Conservation (phyloP, 1,140 invertebrate species). For the Drosophila saltans region DNA sequence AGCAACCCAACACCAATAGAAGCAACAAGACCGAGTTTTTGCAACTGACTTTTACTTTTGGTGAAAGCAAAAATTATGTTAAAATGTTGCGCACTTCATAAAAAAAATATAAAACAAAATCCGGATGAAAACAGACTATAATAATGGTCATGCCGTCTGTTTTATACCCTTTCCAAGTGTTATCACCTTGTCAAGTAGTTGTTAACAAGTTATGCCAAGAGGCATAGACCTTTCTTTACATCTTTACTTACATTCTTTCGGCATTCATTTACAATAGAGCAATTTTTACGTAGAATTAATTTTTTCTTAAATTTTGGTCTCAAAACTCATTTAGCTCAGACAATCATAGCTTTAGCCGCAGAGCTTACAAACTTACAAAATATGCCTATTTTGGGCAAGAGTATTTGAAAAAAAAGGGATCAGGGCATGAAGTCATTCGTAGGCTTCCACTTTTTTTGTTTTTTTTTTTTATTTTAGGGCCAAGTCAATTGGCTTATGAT, state of each 20-base stretch:
- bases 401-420: slow-evolving; percentile 55
- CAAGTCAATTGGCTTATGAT: slow-evolving; percentile 78
- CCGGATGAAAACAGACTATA: background rate
- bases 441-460: slow-evolving; percentile 15
- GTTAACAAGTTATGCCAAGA: too few relatives aligned
- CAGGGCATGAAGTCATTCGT: slow-evolving; percentile 58
- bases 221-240: too few relatives aligned
- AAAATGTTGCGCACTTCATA: slow-evolving; percentile 70
- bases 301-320: too few relatives aligned
- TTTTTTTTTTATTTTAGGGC: slow-evolving; percentile 18
- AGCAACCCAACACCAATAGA: background rate
- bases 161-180: background rate
- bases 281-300: too few relatives aligned
- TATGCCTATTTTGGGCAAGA: background rate
- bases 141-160: background rate
- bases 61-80: slow-evolving; percentile 32
- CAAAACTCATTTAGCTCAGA: too few relatives aligned
- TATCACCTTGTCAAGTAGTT: too few relatives aligned
- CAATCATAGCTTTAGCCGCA: background rate
- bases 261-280: too few relatives aligned
- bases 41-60: slow-evolving; percentile 8
- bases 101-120: slow-evolving; percentile 24
- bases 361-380: background rate
- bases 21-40: background rate
- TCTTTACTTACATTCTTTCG: too few relatives aligned